phyloP scores from a whole-genome alignment of 2,797 vertebrate genomes.

The Rhynchonycteris naso region DNA sequence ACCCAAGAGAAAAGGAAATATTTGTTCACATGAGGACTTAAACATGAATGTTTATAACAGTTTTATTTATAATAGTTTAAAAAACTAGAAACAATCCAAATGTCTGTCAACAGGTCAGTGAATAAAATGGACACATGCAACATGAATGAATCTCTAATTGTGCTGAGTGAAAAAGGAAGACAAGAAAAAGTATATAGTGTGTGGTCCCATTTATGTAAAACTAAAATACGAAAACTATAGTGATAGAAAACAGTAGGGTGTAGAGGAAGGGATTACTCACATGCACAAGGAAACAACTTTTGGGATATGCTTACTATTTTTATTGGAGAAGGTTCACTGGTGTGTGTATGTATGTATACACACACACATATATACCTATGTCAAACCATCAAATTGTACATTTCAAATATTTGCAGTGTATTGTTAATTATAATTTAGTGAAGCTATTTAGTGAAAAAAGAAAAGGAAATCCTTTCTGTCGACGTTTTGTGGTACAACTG shows the following conservation, averaged over 20 bases:
- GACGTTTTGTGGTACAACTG: neutral
- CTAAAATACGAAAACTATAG: neutral
- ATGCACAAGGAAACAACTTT: neutral
- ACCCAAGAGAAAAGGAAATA: constrained; percentile 9
- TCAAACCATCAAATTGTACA: neutral
- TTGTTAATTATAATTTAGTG: constrained; percentile 24
- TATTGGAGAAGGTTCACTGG: neutral
- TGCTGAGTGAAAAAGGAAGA: neutral
- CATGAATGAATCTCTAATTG: neutral
- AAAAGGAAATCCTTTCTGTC: neutral
- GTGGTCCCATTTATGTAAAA: neutral
- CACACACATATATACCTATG: neutral
- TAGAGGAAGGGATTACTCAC: neutral
- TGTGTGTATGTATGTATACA: neutral
- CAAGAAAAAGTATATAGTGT: neutral
- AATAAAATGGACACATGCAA: neutral
- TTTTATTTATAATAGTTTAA: neutral
- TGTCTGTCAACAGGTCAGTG: neutral
- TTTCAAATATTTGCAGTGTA: constrained; percentile 12
- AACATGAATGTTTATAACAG: neutral
- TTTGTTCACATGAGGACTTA: neutral
- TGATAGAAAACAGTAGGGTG: neutral
- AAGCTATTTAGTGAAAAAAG: neutral
- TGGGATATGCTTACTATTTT: neutral
- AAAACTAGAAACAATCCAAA: neutral